Evolutionary conservation across 2,888 invertebrate genomes (phyloP).

Genomic region (Microchrysa polita): DNA sequence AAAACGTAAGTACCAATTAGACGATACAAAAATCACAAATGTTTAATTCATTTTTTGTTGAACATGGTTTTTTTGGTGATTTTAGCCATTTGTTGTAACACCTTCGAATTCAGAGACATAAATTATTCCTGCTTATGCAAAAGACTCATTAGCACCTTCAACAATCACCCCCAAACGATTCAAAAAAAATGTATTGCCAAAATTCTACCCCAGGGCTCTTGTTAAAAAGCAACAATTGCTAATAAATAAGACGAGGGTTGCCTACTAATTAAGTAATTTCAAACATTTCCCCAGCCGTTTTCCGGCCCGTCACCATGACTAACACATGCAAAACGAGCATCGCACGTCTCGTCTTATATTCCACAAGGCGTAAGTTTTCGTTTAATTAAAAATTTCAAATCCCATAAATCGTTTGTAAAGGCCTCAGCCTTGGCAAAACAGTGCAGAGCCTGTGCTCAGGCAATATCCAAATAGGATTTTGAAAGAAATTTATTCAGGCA

Average conservation of each 20-base stretch:
- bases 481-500: slow-evolving; percentile 36
- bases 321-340: slow-evolving; percentile 6
- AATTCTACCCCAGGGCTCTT: background rate
- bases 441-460: slow-evolving; percentile 26
- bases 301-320: background rate
- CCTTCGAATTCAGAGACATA: background rate
- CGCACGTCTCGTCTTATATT: slow-evolving; percentile 8
- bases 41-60: too few relatives aligned
- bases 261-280: slow-evolving; percentile 38
- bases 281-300: background rate
- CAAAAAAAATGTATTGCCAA: slow-evolving; percentile 4
- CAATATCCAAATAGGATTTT: slow-evolving; percentile 40
- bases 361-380: slow-evolving; percentile 38
- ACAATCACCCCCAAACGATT: background rate
- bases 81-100: background rate
- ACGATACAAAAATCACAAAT: too few relatives aligned
- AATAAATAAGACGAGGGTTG: slow-evolving; percentile 38
- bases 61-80: background rate
- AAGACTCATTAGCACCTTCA: slow-evolving; percentile 25
- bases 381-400: slow-evolving; percentile 44
- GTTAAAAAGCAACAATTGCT: slow-evolving; percentile 26
- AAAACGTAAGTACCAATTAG: too few relatives aligned
- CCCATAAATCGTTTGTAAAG: slow-evolving; percentile 39
- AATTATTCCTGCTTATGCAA: slow-evolving; percentile 26
- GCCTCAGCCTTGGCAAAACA: slow-evolving; percentile 28